Evolutionary conservation across 2,888 invertebrate genomes (phyloP), one percentile per base, ranked within the genome.

Genomic region (Digitonthophagus gazella): DNA sequence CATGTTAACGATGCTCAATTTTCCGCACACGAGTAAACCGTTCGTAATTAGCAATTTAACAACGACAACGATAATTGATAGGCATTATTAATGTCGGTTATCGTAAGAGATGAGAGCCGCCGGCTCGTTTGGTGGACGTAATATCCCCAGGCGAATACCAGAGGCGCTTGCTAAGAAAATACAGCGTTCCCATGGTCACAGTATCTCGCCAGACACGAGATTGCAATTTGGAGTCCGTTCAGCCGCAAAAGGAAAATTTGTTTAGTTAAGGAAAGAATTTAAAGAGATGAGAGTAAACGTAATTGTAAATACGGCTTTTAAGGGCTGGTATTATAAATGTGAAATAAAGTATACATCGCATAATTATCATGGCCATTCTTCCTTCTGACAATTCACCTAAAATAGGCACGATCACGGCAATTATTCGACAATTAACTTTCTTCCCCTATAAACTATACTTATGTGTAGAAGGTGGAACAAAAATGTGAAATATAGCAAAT

Each of bases 21-120:
- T 8, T 8, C 28, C 28, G 28, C 28, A 44, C 28, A 44, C 28
- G 28, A 44, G 28, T 44, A 44, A 44, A 44, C 28, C 28, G 14
- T 18, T 18, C 20, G 61, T 61, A 61, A 61, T 61, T 61, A 61
- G 20, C 61, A 61, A 61, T 61, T 61, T 61, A 18, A 61, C 61
- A 61, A 61, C 61, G 61, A 61, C 61, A 20, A 19, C 61, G 20
- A 61, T 61, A 61, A 61, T 61, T 61, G 61, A 61, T 61, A 61
- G 61, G 61, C 61, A 61, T 61, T 61, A 61, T 61, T 61, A 61
- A 61, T 61, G 61, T 61, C 61, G 61, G 16, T 61, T 61, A 61
- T 61, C 61, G 61, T 61, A 19, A n/a, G 6, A 18, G 61, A 20
- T 19, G 18, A 20, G 20, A 20, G 57, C 18, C 19, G 5, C 18